Conservation (phyloP, 2,113 vertebrate species). For the Aphyosemion australe region DNA sequence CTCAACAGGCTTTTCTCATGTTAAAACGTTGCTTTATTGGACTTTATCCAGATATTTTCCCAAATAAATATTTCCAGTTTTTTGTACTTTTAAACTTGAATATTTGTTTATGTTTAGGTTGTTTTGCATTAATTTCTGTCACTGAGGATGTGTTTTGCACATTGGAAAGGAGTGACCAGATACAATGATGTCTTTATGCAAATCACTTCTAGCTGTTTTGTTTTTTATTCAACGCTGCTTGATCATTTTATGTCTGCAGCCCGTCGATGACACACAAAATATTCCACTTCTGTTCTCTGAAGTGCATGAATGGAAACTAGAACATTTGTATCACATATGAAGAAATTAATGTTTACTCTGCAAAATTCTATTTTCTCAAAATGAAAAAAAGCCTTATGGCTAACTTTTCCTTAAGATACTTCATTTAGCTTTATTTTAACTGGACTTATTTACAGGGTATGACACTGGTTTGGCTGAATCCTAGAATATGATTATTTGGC, state of each 20-base stretch:
- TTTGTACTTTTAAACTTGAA: too few species aligned
- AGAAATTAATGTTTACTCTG: slow-evolving; percentile 56
- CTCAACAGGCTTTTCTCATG: neutral
- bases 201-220: slow-evolving; percentile 1
- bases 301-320: too few species aligned
- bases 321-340: too few species aligned
- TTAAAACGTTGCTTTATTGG: neutral
- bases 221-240: slow-evolving; percentile 6
- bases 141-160: slow-evolving; percentile 2
- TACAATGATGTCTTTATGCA: neutral
- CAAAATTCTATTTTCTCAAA: too few species aligned
- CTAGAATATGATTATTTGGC: too few species aligned
- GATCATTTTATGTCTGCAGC: slow-evolving; percentile 4
- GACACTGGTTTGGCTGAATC: too few species aligned
- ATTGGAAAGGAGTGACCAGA: slow-evolving; percentile 2
- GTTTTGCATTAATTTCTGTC: neutral
- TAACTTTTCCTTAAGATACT: too few species aligned
- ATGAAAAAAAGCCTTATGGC: too few species aligned
- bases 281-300: too few species aligned
- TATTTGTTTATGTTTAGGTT: neutral
- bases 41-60: slow-evolving; percentile 3
- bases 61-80: neutral
- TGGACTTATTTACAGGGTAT: too few species aligned
- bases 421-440: too few species aligned
- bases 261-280: slow-evolving; percentile 3